Evolutionary conservation across 2,113 vertebrate genomes (phyloP).

Genomic region (Salvelinus fontinalis): DNA sequence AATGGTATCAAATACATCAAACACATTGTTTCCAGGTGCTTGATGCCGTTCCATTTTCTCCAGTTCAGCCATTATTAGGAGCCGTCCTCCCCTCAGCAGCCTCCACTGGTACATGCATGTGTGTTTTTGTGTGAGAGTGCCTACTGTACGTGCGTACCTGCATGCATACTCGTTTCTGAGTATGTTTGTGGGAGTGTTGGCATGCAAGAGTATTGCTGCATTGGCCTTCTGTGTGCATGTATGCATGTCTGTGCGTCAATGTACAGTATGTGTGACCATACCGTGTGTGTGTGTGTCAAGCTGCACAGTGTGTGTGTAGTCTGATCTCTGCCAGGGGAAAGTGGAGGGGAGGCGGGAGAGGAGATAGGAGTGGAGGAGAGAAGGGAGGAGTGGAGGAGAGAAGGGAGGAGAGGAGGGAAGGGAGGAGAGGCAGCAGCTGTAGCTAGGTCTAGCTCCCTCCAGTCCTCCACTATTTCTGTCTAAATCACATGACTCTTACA

Average conservation of each 20-base stretch:
- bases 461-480: slow-evolving; percentile 82
- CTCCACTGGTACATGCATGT: slow-evolving; percentile 48
- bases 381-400: too few species aligned
- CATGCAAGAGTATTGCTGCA: neutral
- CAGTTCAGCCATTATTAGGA: too few species aligned
- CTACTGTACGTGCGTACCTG: slow-evolving; percentile 65
- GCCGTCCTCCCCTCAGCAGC: too few species aligned
- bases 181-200: slow-evolving; percentile 61
- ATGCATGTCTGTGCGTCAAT: too few species aligned
- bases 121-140: slow-evolving; percentile 44
- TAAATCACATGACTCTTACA: slow-evolving; percentile 83
- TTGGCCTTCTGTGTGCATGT: too few species aligned
- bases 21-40: too few species aligned
- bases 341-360: too few species aligned
- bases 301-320: slow-evolving; percentile 50
- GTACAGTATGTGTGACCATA: slow-evolving; percentile 12
- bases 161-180: slow-evolving; percentile 44
- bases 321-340: slow-evolving; percentile 70
- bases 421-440: slow-evolving; percentile 76
- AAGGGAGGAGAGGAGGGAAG: too few species aligned
- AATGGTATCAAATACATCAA: too few species aligned
- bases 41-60: too few species aligned
- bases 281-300: slow-evolving; percentile 41
- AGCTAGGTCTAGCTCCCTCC: slow-evolving; percentile 33
- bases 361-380: too few species aligned